A percentile compares a stretch with the other conserved stretches of the same genome.
phyloP scores from a whole-genome alignment of 2,113 vertebrate genomes.

The Calidris pugnax region DNA sequence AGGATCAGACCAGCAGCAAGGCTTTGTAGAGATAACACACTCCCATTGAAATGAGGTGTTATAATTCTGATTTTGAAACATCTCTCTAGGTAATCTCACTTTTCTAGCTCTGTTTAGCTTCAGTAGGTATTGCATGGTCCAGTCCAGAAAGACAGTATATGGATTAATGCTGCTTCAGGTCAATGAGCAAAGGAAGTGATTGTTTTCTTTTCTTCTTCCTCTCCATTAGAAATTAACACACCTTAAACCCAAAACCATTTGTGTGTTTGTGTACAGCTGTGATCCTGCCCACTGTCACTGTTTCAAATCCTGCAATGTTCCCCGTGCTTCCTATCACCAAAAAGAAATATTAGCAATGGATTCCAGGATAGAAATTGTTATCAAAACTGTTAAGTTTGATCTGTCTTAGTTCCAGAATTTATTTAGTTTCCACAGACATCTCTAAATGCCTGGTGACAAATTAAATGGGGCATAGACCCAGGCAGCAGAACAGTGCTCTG shows the following conservation, averaged over 20 bases:
- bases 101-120: not conserved
- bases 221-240: not conserved
- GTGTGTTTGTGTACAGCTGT: not conserved
- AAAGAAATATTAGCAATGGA: not conserved
- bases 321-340: not conserved
- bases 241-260: not conserved
- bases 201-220: not conserved
- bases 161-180: not conserved
- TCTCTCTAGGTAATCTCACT: fast-evolving
- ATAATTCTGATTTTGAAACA: not conserved
- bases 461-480: not conserved
- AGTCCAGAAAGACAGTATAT: not conserved
- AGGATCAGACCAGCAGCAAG: not conserved
- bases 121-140: not conserved
- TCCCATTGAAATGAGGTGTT: not conserved
- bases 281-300: not conserved
- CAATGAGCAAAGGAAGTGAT: not conserved
- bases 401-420: not conserved
- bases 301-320: not conserved
- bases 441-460: not conserved
- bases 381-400: not conserved
- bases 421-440: not conserved
- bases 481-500: not conserved
- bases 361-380: not conserved
- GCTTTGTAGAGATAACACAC: not conserved